A percentile compares a stretch with the other conserved stretches of the same genome.
Conservation (phyloP, 2,888 invertebrate genomes). For the Thera obeliscata region DNA sequence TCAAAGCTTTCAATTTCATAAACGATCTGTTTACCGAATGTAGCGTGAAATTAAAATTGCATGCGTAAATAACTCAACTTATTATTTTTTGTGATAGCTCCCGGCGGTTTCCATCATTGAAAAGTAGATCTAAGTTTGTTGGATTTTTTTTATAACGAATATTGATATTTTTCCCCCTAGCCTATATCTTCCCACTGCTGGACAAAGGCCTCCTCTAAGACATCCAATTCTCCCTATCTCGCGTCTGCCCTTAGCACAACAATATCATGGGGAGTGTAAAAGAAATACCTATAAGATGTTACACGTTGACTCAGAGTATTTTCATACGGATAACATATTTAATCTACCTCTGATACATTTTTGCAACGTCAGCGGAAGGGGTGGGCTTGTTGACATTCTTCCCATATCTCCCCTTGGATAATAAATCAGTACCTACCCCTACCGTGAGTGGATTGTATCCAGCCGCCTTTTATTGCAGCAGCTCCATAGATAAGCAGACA, state of each 20-base stretch:
- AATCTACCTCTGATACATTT: conserved; percentile 13
- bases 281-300: neutral
- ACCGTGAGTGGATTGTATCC: conserved; percentile 4
- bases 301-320: conserved; percentile 6
- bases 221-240: too few relatives aligned
- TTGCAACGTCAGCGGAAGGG: conserved; percentile 18
- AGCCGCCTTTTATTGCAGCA: neutral
- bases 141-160: too few relatives aligned
- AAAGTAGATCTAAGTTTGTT: too few relatives aligned
- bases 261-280: neutral
- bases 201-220: too few relatives aligned
- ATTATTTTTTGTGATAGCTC: neutral
- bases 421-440: conserved; percentile 2
- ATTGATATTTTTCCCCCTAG: too few relatives aligned
- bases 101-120: too few relatives aligned
- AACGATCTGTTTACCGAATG: conserved; percentile 4
- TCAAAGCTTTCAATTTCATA: conserved; percentile 18
- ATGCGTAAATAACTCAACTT: conserved; percentile 1
- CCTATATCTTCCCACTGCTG: too few relatives aligned
- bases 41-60: conserved; percentile 6
- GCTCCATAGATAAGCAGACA: neutral
- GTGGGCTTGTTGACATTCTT: conserved; percentile 26
- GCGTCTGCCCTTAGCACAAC: neutral
- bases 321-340: conserved; percentile 13
- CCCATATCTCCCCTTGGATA: neutral